Percentiles rank a stretch among this genome's conserved stretches.
Evolutionary conservation across 2,113 vertebrate genomes (phyloP).

Genomic region (Hippocampus mohnikei): DNA sequence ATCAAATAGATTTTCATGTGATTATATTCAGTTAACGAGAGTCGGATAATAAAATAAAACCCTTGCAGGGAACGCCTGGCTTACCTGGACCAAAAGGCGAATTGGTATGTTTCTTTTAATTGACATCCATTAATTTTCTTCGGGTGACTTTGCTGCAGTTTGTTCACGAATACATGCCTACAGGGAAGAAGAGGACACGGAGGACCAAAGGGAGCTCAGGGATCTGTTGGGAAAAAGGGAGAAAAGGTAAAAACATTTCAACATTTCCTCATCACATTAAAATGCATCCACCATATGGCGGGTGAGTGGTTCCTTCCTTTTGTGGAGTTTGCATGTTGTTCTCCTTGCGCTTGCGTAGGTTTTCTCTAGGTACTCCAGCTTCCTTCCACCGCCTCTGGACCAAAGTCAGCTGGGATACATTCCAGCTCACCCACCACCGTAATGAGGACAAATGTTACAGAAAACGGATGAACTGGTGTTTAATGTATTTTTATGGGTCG

Average conservation of each 20-base stretch:
- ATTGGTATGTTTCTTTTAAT: slow-evolving; percentile 37
- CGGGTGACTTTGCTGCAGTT: neutral
- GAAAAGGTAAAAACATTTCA: slow-evolving; percentile 56
- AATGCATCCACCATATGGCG: too few relatives aligned
- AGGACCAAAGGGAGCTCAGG: slow-evolving; percentile 64
- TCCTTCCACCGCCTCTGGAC: too few relatives aligned
- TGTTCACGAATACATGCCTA: neutral
- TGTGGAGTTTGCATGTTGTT: too few relatives aligned
- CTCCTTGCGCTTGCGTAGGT: too few relatives aligned
- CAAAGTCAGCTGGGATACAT: too few relatives aligned
- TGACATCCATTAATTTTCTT: slow-evolving; percentile 8
- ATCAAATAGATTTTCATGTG: neutral
- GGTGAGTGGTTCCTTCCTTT: too few relatives aligned
- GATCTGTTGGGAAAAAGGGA: slow-evolving; percentile 55
- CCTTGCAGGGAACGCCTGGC: slow-evolving; percentile 52
- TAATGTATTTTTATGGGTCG: too few relatives aligned
- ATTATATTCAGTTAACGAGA: neutral
- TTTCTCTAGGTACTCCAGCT: too few relatives aligned
- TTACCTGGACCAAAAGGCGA: slow-evolving; percentile 56
- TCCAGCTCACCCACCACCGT: too few relatives aligned
- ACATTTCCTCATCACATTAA: too few relatives aligned
- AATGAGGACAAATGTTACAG: too few relatives aligned
- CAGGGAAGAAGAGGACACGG: slow-evolving; percentile 74
- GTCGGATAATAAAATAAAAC: neutral
- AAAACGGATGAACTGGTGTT: too few relatives aligned